phyloP scores from a whole-genome alignment of 2,888 invertebrate species.

The Oeneis ivallda region DNA sequence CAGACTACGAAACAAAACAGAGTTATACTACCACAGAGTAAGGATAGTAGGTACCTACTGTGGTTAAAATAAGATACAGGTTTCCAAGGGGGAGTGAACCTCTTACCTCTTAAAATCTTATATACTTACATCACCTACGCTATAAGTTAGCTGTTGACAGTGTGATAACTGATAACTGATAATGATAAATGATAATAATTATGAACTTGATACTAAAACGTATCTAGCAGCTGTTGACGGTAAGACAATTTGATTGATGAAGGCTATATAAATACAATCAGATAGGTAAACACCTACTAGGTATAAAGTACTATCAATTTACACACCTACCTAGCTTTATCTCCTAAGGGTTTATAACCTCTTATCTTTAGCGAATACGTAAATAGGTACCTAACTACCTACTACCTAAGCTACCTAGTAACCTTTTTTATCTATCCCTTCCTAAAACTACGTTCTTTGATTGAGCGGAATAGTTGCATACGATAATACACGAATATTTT shows the following conservation, averaged over 20 bases:
- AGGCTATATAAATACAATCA: slow-evolving; percentile 6
- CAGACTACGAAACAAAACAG: not conserved
- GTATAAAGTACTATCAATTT: slow-evolving; percentile 1
- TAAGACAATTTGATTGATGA: slow-evolving; percentile 14
- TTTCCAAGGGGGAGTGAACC: too few relatives aligned
- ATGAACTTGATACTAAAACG: slow-evolving; percentile 5
- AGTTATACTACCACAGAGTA: not conserved
- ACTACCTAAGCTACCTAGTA: too few relatives aligned
- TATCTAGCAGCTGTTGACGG: not conserved
- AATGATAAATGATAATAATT: not conserved
- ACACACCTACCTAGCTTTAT: not conserved
- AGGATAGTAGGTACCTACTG: too few relatives aligned
- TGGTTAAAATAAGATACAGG: too few relatives aligned
- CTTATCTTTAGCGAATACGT: too few relatives aligned
- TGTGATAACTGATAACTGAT: not conserved
- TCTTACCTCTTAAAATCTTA: too few relatives aligned
- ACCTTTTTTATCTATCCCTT: too few relatives aligned
- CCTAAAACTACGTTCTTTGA: too few relatives aligned
- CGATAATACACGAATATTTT: too few relatives aligned
- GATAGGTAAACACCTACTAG: not conserved
- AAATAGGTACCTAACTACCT: too few relatives aligned
- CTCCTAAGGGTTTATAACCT: not conserved
- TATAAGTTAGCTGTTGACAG: not conserved
- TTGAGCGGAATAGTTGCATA: too few relatives aligned
- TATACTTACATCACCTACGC: too few relatives aligned